Conservation (phyloP, 53 echinoderm and acorn worm species). For the Arbacia lixula region DNA sequence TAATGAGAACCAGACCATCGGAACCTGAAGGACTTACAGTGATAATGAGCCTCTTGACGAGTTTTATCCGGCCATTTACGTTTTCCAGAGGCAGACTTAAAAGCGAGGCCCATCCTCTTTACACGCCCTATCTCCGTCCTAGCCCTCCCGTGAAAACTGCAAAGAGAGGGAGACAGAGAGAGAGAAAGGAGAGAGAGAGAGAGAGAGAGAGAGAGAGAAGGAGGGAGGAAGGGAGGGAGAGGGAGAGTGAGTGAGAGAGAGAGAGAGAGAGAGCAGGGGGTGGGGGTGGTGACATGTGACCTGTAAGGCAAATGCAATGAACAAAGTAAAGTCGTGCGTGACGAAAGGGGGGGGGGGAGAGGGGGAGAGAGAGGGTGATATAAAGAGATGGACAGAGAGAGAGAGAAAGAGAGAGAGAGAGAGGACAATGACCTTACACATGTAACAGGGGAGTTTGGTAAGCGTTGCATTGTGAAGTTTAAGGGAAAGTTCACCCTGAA, state of each 20-base stretch:
- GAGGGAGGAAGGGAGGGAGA: not conserved
- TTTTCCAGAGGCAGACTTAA: too few relatives aligned
- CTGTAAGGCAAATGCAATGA: not conserved
- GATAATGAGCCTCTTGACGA: too few relatives aligned
- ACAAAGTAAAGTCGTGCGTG: not conserved
- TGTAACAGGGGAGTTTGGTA: too few relatives aligned
- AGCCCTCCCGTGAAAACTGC: too few relatives aligned
- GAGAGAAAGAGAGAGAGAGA: not conserved
- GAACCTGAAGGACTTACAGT: too few relatives aligned
- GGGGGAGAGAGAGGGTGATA: not conserved
- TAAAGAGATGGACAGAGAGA: not conserved
- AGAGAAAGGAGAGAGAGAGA: not conserved
- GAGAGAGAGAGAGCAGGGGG: constrained; percentile 3
- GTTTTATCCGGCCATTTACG: too few relatives aligned
- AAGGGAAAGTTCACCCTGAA: too few relatives aligned
- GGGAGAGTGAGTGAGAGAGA: not conserved
- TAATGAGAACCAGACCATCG: too few relatives aligned
- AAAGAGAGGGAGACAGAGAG: not conserved
- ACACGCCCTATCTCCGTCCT: too few relatives aligned
- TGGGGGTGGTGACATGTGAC: not conserved
- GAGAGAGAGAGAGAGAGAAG: not conserved
- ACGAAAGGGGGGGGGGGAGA: not conserved
- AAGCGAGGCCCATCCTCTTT: too few relatives aligned
- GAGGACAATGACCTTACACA: too few relatives aligned
- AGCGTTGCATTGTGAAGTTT: too few relatives aligned